Evolutionary conservation across 2,888 invertebrate species (phyloP).

Genomic region (Leptopilina myrica): DNA sequence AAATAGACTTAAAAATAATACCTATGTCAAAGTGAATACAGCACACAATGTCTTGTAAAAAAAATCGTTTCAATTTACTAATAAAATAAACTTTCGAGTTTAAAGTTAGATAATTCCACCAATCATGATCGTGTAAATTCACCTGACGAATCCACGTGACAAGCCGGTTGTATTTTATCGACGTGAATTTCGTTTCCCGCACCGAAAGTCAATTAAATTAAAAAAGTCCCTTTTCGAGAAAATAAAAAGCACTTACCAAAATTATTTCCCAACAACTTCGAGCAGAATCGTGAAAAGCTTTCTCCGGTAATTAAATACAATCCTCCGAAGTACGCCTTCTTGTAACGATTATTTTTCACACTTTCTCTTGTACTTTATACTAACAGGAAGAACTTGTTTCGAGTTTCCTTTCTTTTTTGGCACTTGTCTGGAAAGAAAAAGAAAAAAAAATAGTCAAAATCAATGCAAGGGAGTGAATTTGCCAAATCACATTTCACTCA

Average conservation of each 20-base stretch:
- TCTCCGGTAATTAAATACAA: not conserved
- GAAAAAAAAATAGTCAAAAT: not conserved
- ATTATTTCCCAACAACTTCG: not conserved
- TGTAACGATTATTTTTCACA: not conserved
- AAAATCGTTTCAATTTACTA: no score
- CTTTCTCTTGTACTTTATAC: not conserved
- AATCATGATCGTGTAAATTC: not conserved
- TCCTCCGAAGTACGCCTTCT: not conserved
- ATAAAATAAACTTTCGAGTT: no score
- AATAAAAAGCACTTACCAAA: not conserved
- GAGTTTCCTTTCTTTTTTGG: not conserved
- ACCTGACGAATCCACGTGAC: slow-evolving; percentile 16
- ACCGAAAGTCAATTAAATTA: not conserved
- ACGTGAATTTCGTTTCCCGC: not conserved
- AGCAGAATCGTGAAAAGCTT: not conserved
- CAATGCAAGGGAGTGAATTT: not conserved
- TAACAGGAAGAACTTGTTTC: no score
- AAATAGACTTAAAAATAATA: no score
- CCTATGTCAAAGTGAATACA: no score
- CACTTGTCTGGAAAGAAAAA: not conserved
- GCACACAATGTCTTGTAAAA: no score
- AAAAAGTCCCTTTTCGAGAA: not conserved
- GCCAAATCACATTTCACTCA: not conserved
- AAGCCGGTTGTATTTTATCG: slow-evolving; percentile 27
- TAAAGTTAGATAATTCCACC: no score